Evolutionary conservation across 2,113 vertebrate genomes (phyloP).

Genomic region (Crotalus viridis): DNA sequence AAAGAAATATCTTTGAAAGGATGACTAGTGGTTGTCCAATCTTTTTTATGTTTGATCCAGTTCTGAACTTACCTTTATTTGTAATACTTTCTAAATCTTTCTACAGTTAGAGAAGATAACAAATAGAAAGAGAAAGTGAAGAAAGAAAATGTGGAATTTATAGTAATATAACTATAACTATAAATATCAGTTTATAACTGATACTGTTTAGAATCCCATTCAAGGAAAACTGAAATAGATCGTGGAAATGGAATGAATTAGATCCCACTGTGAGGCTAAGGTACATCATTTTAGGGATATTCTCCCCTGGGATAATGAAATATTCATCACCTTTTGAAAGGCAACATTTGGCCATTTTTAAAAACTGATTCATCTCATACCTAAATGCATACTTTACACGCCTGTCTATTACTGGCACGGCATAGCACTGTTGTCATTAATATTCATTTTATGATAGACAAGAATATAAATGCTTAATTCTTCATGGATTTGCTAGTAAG

Average conservation of each 20-base stretch:
- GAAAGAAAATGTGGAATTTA: slow-evolving; percentile 6
- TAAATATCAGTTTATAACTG: background rate
- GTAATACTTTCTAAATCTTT: background rate
- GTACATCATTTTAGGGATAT: slow-evolving; percentile 32
- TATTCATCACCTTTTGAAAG: slow-evolving; percentile 47
- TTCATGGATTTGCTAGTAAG: background rate
- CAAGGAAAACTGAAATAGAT: slow-evolving; percentile 30
- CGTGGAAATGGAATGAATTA: slow-evolving; percentile 27
- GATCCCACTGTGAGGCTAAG: slow-evolving; percentile 20
- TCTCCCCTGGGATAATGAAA: slow-evolving; percentile 46
- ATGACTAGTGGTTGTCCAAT: background rate
- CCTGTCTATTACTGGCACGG: slow-evolving; percentile 31
- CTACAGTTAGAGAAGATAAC: background rate
- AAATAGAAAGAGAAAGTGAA: background rate
- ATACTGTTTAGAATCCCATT: slow-evolving; percentile 18
- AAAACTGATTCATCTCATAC: slow-evolving; percentile 33
- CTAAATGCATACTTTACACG: slow-evolving; percentile 32
- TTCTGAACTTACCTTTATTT: slow-evolving; percentile 10
- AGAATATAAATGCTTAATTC: slow-evolving; percentile 27
- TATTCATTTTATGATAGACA: slow-evolving; percentile 25
- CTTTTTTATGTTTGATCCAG: slow-evolving; percentile 11
- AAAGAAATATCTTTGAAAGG: background rate
- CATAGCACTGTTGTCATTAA: slow-evolving; percentile 6
- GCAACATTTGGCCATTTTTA: background rate
- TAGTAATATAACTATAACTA: background rate